A percentile compares a stretch with the other conserved stretches of the same genome.
These are phyloP conservation scores for Polypedilum vanderplanki DNA, from an alignment of 1,140 invertebrate species.

Conservation along the genomic window DNA sequence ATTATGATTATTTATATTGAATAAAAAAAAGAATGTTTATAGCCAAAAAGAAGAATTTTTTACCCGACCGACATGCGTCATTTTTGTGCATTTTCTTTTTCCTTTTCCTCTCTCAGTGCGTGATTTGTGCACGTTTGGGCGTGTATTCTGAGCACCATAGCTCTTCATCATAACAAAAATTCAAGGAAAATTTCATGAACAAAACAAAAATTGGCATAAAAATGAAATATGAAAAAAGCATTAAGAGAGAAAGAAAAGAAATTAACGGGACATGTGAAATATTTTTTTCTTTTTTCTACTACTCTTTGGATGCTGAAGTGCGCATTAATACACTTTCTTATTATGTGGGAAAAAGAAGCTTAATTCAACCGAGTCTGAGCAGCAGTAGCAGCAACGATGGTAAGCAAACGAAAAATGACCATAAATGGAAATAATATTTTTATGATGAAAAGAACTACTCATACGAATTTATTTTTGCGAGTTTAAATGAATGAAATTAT, in stretches of 20 bases:
- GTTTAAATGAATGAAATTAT: not conserved
- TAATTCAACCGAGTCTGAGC: not conserved
- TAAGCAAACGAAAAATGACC: not conserved
- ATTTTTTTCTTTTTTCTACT: not conserved
- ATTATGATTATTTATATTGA: not conserved
- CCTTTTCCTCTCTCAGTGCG: not conserved
- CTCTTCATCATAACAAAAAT: too few relatives aligned
- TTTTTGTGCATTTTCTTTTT: too few relatives aligned
- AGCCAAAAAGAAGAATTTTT: not conserved
- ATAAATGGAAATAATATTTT: constrained; percentile 4
- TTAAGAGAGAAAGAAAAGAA: not conserved
- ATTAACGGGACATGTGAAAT: not conserved
- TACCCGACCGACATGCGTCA: not conserved
- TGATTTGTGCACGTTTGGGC: not conserved
- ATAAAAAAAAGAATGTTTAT: not conserved
- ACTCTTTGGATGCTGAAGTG: not conserved
- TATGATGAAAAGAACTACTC: too few relatives aligned
- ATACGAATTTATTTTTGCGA: not conserved
- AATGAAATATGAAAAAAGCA: not conserved
- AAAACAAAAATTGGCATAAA: not conserved
- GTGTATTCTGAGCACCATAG: too few relatives aligned
- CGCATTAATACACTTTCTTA: not conserved
- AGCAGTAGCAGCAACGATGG: not conserved
- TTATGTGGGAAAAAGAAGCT: not conserved
- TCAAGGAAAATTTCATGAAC: constrained; percentile 5